Evolutionary conservation across 2,888 invertebrate species (phyloP).

Genomic region (Dryococelus australis): DNA sequence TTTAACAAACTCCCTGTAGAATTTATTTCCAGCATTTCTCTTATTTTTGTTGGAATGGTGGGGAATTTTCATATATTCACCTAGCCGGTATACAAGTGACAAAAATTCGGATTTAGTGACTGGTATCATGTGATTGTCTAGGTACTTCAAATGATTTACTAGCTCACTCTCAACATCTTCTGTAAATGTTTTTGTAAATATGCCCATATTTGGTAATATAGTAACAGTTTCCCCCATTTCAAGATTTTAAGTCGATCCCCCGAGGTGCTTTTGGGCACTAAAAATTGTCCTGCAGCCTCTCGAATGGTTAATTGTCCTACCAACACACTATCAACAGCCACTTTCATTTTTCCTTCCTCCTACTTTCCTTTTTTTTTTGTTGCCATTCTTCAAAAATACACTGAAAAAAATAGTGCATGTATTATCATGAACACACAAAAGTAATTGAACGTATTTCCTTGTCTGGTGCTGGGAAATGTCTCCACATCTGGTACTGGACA

Average conservation of each 20-base stretch:
- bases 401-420: too few species aligned
- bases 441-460: too few species aligned
- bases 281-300: too few species aligned
- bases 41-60: neutral
- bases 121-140: neutral
- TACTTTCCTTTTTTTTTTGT: neutral
- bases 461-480: too few species aligned
- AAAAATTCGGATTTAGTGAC: neutral
- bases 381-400: too few species aligned
- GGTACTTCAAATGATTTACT: neutral
- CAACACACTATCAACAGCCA: neutral
- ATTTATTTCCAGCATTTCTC: neutral
- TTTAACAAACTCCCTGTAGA: neutral
- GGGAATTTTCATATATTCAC: neutral
- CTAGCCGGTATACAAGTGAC: neutral
- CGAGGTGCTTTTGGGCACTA: too few species aligned
- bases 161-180: neutral
- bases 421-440: too few species aligned
- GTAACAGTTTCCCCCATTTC: neutral
- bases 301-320: too few species aligned
- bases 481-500: too few species aligned
- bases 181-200: neutral
- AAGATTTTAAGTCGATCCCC: neutral
- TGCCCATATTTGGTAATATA: too few species aligned
- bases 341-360: neutral